A percentile compares a stretch with the other conserved stretches of the same genome.
Evolutionary conservation across 2,888 invertebrate genomes (phyloP).

Genomic region (Scaeva pyrastri): DNA sequence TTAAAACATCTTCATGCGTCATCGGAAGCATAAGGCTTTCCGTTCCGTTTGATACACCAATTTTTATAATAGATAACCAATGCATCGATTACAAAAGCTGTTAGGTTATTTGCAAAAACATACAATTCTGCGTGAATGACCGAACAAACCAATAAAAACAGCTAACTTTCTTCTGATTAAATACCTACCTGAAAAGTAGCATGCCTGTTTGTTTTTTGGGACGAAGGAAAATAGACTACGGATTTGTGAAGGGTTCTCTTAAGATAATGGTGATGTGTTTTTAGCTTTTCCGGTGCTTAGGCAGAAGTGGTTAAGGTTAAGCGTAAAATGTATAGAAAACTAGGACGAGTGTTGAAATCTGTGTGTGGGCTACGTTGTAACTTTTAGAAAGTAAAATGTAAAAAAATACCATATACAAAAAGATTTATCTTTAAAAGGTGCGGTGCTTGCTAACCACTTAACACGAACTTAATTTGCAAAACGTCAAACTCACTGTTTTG

Average conservation of each 20-base stretch:
- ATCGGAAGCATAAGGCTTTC: constrained; percentile 36
- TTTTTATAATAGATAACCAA: constrained; percentile 62
- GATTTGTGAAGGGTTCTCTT: constrained; percentile 1
- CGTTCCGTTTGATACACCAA: constrained; percentile 60
- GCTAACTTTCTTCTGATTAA: constrained; percentile 39
- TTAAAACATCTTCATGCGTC: constrained; percentile 46
- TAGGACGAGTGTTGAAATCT: constrained; percentile 40
- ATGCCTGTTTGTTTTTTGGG: constrained; percentile 25
- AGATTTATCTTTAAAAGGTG: constrained; percentile 41
- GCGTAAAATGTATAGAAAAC: constrained; percentile 36
- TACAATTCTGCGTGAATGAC: constrained; percentile 65
- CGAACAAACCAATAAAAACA: constrained; percentile 35
- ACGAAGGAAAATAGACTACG: constrained; percentile 5
- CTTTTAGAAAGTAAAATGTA: constrained; percentile 20
- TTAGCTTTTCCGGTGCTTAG: constrained; percentile 35
- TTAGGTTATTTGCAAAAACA: constrained; percentile 61
- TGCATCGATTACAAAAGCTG: constrained; percentile 62
- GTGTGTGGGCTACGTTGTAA: constrained; percentile 33
- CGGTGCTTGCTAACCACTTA: constrained; percentile 57
- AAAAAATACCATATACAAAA: neutral
- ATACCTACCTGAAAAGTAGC: constrained; percentile 32
- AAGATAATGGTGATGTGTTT: constrained; percentile 24
- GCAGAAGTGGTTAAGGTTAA: constrained; percentile 47
- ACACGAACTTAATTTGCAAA: constrained; percentile 53
- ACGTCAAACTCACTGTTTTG: constrained; percentile 32